Percentiles rank a stretch among this genome's conserved stretches.
phyloP scores from a whole-genome alignment of 2,113 vertebrate genomes.

The Terrapene triunguis region DNA sequence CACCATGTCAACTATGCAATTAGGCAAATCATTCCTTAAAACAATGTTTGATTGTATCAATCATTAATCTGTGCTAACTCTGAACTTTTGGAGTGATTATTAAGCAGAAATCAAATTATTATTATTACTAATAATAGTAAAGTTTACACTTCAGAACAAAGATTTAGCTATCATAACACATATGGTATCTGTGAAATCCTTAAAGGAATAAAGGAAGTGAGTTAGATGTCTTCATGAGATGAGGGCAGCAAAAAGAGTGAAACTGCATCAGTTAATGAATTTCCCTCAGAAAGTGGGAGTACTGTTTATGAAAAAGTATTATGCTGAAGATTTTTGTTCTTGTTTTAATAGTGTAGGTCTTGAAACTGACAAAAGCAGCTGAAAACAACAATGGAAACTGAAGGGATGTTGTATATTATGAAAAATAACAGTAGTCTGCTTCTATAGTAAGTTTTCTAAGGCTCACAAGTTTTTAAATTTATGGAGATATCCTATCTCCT shows the following conservation, averaged over 20 bases:
- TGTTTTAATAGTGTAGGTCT: background rate
- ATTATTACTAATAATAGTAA: background rate
- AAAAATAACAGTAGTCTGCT: background rate
- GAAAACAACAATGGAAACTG: background rate
- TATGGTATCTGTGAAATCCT: background rate
- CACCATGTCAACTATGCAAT: background rate
- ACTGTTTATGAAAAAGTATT: background rate
- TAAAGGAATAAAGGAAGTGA: background rate
- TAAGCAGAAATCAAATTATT: background rate
- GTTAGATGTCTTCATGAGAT: background rate
- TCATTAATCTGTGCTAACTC: background rate
- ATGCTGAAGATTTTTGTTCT: background rate
- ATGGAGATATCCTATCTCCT: no score
- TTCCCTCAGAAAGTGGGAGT: background rate
- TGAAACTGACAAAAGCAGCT: background rate
- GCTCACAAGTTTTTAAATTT: slow-evolving; percentile 1
- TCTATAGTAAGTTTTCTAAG: background rate
- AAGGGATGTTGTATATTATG: background rate
- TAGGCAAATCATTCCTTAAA: background rate
- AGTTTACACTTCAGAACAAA: background rate
- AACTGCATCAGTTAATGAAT: background rate
- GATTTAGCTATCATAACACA: background rate
- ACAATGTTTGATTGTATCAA: background rate
- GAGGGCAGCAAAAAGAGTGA: background rate
- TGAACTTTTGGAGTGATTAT: background rate